Base-by-base conservation (phyloP, 2,888 invertebrate genomes). In the Nebria brevicollis region DNA sequence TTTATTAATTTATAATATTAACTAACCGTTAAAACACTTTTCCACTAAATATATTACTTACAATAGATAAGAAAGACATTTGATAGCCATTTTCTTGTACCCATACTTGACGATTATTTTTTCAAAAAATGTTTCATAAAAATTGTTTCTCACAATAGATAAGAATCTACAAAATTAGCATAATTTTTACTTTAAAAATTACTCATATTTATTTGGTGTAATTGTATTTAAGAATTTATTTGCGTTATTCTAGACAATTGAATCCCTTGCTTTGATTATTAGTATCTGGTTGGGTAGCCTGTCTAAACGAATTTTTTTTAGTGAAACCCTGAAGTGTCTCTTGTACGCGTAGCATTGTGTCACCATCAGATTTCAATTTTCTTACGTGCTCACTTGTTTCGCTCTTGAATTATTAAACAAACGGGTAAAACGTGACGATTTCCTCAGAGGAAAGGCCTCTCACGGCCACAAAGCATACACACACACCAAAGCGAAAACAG, bases 331-430 rank as follows among this genome's bases (percentile, higher is more conserved):
- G 13, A 54, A 11, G 54, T 54, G 54, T 54, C 54, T 54, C 1
- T 54, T 54, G 7, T 11, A 54, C 54, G 20, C 73, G 42, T 42
- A 42, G 65, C 20, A 68, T 65, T 20, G 66, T 74, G 80, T 75
- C 54, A 72, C 76, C 81, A 77, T 81, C 81, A 81, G 81, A 81
- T 81, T 81, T 81, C 81, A 81, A 77, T 81, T 81, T 81, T 41
- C 70, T 66, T 75, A 77, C 76, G 77, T 81, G 81, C 75, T 70
- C 77, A 77, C 81, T 81, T 81, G 77, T 81, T 81, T 81, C 77
- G 66, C 73, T 72, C 76, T 76, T 77, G 81, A 81, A 81, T 81
- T 81, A 81, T 81, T 81, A 81, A 81, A 81, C 81, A 81, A 81
- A 81, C 77, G 81, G 72, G 77, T 81, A 73, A 81, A 77, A 81